Base-by-base conservation (phyloP, 2,888 invertebrate genomes). In the Laothoe populi region DNA sequence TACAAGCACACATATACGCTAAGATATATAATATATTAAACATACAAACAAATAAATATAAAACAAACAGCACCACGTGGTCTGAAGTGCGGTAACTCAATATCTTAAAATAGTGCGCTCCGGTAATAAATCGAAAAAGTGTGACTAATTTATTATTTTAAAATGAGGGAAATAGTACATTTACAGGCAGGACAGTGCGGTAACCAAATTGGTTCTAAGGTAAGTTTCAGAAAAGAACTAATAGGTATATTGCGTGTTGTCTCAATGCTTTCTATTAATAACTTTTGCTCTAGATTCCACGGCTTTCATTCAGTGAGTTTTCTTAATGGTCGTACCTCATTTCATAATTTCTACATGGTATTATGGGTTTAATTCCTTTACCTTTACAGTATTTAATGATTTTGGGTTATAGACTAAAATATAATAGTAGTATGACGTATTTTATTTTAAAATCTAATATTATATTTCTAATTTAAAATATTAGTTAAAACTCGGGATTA, bases 171-270 rank as follows among this genome's bases (percentile, higher is more conserved):
- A 95, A 98, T 98, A 79, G 97, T 98, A 72, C 97, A 98, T 90
- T 93, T 98, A 69, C 98, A 98, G 87, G 97, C 96, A 65, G 97
- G 97, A 65, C 97, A 98, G 88, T 98, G 97, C 86, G 97, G 97
- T 69, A 98, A 98, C 87, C 98, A 98, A 92, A 97, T 98, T 81
- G 98, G 98, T 73, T 97, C 97, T 67, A 98, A 98, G 96, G 98
- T 97, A 68, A 16, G 60, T 53, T 21, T 42, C 19, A 13, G 26
- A 42, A 24, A 24, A 21, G 31, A 44, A 45, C 44, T 11, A 31
- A 31, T 31, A 31, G 31, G 31, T 40, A 21, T 48, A 24, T 40
- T 16, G 48, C 38, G 1, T n/a, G 23, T 1, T 35, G 23, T 24
- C 23, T 16, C 38, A 58, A 24, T 42, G 40, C 10, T 38, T 4